Percentiles rank a stretch among this genome's conserved stretches.
Conservation (phyloP, 2,888 invertebrate genomes). For the Diabrotica balteata region DNA sequence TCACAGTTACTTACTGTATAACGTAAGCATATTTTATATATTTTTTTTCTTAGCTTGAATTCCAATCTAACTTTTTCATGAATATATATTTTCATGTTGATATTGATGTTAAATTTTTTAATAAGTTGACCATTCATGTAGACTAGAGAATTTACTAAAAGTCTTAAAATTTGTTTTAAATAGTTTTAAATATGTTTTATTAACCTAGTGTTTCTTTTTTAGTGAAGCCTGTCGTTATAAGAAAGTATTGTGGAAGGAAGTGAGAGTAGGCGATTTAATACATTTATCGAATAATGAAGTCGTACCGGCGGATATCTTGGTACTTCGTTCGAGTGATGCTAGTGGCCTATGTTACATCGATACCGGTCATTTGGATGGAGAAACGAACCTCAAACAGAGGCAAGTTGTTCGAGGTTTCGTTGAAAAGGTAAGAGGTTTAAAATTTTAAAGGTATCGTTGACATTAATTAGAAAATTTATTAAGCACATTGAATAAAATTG, state of each 20-base stretch:
- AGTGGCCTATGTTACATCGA: slow-evolving; percentile 92
- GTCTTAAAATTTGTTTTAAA: no score
- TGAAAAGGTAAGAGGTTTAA: slow-evolving; percentile 72
- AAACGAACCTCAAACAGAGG: slow-evolving; percentile 93
- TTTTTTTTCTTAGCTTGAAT: no score
- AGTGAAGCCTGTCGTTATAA: slow-evolving; percentile 84
- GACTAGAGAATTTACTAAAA: no score
- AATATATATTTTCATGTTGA: no score
- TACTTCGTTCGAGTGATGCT: slow-evolving; percentile 86
- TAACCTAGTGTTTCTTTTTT: slow-evolving; percentile 23
- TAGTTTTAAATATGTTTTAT: neutral
- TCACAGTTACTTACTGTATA: no score
- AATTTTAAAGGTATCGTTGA: no score
- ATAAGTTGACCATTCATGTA: no score
- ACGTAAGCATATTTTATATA: no score
- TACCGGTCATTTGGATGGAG: slow-evolving; percentile 96
- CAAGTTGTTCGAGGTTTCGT: slow-evolving; percentile 81
- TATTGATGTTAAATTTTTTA: no score
- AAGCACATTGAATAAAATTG: no score
- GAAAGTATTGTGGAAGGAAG: slow-evolving; percentile 87
- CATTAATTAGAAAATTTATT: no score
- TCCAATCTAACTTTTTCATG: no score
- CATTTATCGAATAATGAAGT: slow-evolving; percentile 96
- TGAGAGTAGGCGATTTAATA: slow-evolving; percentile 92
- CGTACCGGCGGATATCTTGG: slow-evolving; percentile 93